phyloP scores from a whole-genome alignment of 2,113 vertebrate species.

The Notarius quadriscutis region DNA sequence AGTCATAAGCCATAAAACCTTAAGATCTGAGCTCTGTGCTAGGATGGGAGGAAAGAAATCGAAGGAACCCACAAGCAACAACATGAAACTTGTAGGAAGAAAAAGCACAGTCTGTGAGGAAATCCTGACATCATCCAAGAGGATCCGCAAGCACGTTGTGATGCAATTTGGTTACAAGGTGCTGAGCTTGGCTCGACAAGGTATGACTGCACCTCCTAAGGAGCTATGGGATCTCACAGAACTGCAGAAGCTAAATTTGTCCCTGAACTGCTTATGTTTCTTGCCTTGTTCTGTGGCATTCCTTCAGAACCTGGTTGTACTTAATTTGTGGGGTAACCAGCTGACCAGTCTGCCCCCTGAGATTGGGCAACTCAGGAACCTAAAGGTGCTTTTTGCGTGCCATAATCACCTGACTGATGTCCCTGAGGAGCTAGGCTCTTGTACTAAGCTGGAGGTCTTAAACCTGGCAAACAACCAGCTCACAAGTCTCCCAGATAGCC shows the following conservation, averaged over 20 bases:
- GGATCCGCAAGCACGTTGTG: constrained; percentile 59
- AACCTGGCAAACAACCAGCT: constrained; percentile 86
- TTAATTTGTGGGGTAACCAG: constrained; percentile 86
- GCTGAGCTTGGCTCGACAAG: constrained; percentile 82
- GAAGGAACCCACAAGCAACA: constrained; percentile 51
- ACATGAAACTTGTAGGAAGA: constrained; percentile 49
- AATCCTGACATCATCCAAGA: constrained; percentile 62
- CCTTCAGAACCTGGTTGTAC: constrained; percentile 82
- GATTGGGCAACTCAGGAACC: constrained; percentile 78
- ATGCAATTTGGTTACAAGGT: constrained; percentile 73
- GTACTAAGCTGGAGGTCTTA: constrained; percentile 83
- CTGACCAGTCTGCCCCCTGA: constrained; percentile 82
- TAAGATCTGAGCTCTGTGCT: not conserved
- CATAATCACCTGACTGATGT: constrained; percentile 84
- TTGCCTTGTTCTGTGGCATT: constrained; percentile 75
- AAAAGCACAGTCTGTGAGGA: constrained; percentile 69
- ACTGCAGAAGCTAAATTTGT: constrained; percentile 89
- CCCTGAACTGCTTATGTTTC: constrained; percentile 77
- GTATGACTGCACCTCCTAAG: constrained; percentile 79
- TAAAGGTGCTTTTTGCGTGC: constrained; percentile 84
- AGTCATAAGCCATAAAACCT: not conserved
- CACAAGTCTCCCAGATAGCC: constrained; percentile 75
- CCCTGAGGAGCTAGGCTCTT: constrained; percentile 82
- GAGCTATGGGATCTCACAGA: constrained; percentile 85
- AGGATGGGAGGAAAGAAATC: constrained; percentile 77